A percentile compares a stretch with the other conserved stretches of the same genome.
phyloP scores from a whole-genome alignment of 2,888 invertebrate species.

The Spisula solida region DNA sequence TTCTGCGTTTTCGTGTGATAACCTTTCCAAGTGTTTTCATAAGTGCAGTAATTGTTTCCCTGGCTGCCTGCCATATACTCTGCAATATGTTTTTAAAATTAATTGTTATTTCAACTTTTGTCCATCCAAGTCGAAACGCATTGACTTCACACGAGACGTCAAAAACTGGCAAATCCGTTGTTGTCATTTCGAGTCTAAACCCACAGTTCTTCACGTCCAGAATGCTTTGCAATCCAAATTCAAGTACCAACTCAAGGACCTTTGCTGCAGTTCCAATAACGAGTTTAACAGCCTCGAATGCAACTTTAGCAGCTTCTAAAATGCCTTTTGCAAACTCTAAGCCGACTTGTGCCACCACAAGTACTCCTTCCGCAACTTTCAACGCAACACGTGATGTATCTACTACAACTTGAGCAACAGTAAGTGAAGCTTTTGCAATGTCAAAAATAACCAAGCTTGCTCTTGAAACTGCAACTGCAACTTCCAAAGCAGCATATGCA shows the following conservation, averaged over 20 bases:
- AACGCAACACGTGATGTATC: constrained; percentile 68
- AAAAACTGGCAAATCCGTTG: constrained; percentile 52
- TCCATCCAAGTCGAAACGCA: constrained; percentile 63
- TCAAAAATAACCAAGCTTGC: constrained; percentile 65
- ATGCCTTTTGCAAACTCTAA: constrained; percentile 53
- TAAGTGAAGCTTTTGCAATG: constrained; percentile 57
- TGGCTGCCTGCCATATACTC: constrained; percentile 61
- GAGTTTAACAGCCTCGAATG: constrained; percentile 58
- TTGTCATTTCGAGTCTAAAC: constrained; percentile 58
- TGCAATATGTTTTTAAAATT: constrained; percentile 59
- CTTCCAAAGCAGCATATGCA: constrained; percentile 63
- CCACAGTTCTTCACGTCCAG: constrained; percentile 67
- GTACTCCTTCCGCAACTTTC: constrained; percentile 49
- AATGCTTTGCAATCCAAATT: constrained; percentile 54
- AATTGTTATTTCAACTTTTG: constrained; percentile 47
- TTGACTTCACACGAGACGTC: constrained; percentile 67
- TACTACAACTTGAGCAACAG: constrained; percentile 66
- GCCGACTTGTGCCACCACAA: constrained; percentile 57
- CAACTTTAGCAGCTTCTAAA: constrained; percentile 56
- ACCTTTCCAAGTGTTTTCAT: constrained; percentile 28
- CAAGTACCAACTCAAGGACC: constrained; percentile 60
- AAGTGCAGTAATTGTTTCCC: constrained; percentile 47
- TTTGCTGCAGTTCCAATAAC: constrained; percentile 55
- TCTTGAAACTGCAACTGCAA: constrained; percentile 61
- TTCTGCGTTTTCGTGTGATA: constrained; percentile 51